Percentiles rank a stretch among this genome's conserved stretches.
These are phyloP conservation scores for Elgonia sp. DNA, from an alignment of 2,888 invertebrate genomes.

Conservation along the genomic window DNA sequence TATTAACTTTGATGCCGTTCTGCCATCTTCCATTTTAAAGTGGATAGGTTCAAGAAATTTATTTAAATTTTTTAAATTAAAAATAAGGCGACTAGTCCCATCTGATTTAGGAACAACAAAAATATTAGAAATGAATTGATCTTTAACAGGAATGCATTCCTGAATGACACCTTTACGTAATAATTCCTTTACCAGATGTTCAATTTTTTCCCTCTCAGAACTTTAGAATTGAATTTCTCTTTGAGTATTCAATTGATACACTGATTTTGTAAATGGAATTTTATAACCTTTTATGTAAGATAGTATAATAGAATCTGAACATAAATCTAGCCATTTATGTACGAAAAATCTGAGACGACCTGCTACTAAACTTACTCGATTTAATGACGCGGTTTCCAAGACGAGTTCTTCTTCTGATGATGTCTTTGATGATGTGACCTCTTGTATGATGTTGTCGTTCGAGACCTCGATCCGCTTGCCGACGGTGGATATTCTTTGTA, in stretches of 20 bases:
- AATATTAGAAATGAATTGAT: constrained; percentile 66
- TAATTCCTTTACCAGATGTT: constrained; percentile 25
- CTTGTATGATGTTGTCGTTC: neutral
- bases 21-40: constrained; percentile 73
- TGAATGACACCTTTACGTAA: constrained; percentile 53
- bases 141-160: neutral
- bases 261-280: constrained; percentile 60
- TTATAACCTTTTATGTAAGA: constrained; percentile 61
- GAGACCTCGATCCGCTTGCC: constrained; percentile 25
- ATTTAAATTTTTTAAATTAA: constrained; percentile 73
- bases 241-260: constrained; percentile 19
- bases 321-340: neutral
- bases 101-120: constrained; percentile 63
- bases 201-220: constrained; percentile 16
- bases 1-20: constrained; percentile 52
- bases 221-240: too few relatives aligned
- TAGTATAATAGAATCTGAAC: constrained; percentile 48
- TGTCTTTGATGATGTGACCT: neutral
- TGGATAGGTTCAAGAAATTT: constrained; percentile 56
- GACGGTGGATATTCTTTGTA: neutral
- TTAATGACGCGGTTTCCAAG: neutral
- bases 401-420: neutral
- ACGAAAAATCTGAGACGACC: neutral
- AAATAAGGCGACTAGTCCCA: constrained; percentile 57
- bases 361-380: neutral